Evolutionary conservation across 2,113 vertebrate species (phyloP), one percentile per base, ranked within the genome.

Genomic region (Pandion haliaetus): DNA sequence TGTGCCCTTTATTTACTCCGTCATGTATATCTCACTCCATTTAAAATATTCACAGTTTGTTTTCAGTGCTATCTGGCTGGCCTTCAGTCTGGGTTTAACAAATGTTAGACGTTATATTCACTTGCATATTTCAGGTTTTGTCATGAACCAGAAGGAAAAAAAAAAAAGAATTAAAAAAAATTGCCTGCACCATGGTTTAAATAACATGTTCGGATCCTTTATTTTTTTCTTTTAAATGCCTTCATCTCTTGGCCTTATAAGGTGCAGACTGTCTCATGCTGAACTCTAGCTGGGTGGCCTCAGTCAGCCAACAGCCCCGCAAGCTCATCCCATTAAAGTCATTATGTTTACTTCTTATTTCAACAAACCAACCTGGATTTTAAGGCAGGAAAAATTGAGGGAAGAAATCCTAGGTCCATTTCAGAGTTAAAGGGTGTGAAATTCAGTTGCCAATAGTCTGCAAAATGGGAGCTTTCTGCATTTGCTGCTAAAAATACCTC

Each of bases 11-110:
- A 95, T 94, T 98, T 97, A 97, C 92, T 95, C 86, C 40, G 5
- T 94, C 89, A 88, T 97, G 95, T 97, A 85, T 86, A 91, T 96
- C 96, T 98, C 97, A 97, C 95, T 90, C 95, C 55, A 96, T 96
- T 97, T 97, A 95, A 97, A 92, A 94, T 88, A 97, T 96, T 96
- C 88, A 93, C 96, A 84, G 96, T 97, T 97, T 98, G 96, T 97
- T 95, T 97, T 96, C 92, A 92, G 82, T 91, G 79, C 93, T 96
- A 95, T 97, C 93, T 95, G 94, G 94, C 95, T 90, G 89, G 76
- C 80, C 97, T 96, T 95, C 96, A 97, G 86, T 94, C 93, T 92
- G 91, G 71, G 38, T 88, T 96, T 95, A 94, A 95, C 96, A 97
- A 96, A 96, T 86, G 87, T 93, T 96, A 95, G 93, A 86, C 0